These are phyloP conservation scores for Adelognathus sp. DNA, from an alignment of 2,888 invertebrate species.

Conservation along the genomic window DNA sequence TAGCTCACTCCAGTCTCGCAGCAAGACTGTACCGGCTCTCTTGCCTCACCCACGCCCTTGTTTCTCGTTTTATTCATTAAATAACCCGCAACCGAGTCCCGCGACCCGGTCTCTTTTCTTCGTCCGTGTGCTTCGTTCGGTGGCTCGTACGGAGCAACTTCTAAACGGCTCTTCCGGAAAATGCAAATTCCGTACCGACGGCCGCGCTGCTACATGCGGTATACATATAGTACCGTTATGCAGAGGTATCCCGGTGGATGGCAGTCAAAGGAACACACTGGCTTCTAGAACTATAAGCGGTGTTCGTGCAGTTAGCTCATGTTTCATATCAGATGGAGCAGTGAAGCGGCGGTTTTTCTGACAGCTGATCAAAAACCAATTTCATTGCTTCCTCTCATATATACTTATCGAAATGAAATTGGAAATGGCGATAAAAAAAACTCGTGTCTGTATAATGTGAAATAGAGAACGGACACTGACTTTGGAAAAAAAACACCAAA, in stretches of 20 bases:
- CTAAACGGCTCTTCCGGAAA: conserved; percentile 70
- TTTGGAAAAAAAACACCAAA: too few relatives aligned
- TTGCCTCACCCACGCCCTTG: conserved; percentile 17
- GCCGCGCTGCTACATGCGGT: conserved; percentile 19
- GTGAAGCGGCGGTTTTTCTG: not conserved
- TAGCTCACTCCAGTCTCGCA: conserved; percentile 13
- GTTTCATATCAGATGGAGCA: not conserved
- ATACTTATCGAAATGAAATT: too few relatives aligned
- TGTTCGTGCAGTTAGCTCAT: not conserved
- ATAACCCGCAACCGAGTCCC: conserved; percentile 63
- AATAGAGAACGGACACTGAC: too few relatives aligned
- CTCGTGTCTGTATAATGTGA: too few relatives aligned
- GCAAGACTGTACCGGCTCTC: conserved; percentile 16
- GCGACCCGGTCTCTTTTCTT: conserved; percentile 33
- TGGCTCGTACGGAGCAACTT: conserved; percentile 59
- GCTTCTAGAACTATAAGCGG: not conserved
- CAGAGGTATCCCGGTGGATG: not conserved
- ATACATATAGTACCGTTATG: conserved; percentile 37
- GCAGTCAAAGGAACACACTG: conserved; percentile 35
- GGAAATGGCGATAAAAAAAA: too few relatives aligned
- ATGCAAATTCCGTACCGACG: conserved; percentile 66
- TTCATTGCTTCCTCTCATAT: too few relatives aligned
- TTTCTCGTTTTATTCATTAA: conserved; percentile 70
- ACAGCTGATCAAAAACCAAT: not conserved
- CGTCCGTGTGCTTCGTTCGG: conserved; percentile 37